Conservation (phyloP, 2,113 vertebrate species). For the Corythaeola cristata region DNA sequence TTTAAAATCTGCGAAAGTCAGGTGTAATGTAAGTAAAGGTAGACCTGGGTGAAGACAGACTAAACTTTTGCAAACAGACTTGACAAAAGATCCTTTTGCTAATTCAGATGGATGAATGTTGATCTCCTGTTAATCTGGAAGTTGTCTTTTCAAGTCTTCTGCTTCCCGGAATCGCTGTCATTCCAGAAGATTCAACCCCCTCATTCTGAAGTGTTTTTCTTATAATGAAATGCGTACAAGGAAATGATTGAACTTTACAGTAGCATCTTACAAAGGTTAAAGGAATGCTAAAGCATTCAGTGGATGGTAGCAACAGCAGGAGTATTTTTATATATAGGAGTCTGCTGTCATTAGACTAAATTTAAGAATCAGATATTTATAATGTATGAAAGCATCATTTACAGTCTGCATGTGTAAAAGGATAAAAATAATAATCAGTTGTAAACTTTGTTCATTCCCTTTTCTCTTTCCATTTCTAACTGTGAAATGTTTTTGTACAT, state of each 20-base stretch:
- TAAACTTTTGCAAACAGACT: not conserved
- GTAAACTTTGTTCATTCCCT: not conserved
- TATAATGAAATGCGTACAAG: not conserved
- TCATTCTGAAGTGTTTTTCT: not conserved
- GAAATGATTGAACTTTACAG: conserved; percentile 28
- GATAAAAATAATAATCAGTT: not conserved
- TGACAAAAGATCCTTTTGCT: not conserved
- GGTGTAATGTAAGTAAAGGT: not conserved
- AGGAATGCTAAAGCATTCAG: not conserved
- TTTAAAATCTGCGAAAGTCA: not conserved
- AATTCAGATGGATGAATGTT: not conserved
- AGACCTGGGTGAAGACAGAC: not conserved
- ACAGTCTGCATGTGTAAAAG: not conserved
- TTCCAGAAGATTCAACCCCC: not conserved
- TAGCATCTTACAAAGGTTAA: conserved; percentile 7
- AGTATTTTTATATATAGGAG: not conserved
- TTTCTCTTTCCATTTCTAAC: not conserved
- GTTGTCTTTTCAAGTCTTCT: not conserved
- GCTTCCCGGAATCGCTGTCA: not conserved
- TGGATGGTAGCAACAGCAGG: not conserved
- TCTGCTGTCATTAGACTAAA: not conserved
- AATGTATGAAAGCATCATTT: not conserved
- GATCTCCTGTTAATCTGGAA: not conserved
- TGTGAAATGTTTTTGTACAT: not conserved
- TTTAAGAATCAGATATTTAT: not conserved